A percentile compares a stretch with the other conserved stretches of the same genome.
Evolutionary conservation across 2,797 vertebrate genomes (phyloP).

Genomic region (Atherinosoma microstoma): DNA sequence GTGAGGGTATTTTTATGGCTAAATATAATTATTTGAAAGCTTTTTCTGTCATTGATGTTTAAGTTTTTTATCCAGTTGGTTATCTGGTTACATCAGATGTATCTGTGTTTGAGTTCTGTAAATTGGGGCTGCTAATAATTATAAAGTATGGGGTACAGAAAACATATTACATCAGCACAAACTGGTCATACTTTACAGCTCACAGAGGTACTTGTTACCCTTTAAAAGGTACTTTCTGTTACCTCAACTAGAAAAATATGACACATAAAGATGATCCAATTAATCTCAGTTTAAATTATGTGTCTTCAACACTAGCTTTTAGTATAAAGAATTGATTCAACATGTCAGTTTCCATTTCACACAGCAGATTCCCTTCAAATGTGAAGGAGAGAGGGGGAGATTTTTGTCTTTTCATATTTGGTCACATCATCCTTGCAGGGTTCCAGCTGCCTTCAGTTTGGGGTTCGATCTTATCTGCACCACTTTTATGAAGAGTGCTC

Average conservation of each 20-base stretch:
- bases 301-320: background rate
- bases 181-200: background rate
- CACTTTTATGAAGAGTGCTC: conserved; percentile 99
- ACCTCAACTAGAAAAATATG: background rate
- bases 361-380: background rate
- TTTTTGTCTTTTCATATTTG: background rate
- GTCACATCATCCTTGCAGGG: conserved; percentile 59
- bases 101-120: background rate
- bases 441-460: conserved; percentile 89
- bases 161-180: background rate
- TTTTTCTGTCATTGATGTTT: background rate
- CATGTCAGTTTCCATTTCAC: background rate
- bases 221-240: background rate
- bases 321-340: background rate
- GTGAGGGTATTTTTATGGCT: background rate
- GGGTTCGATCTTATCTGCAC: conserved; percentile 96
- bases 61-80: background rate
- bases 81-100: background rate
- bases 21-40: background rate
- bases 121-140: background rate
- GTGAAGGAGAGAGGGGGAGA: background rate
- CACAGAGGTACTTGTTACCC: background rate
- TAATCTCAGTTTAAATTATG: background rate
- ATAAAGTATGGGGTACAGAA: background rate
- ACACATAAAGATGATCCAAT: background rate